phyloP scores from a whole-genome alignment of 2,113 vertebrate species.

The Tupaia chinensis region DNA sequence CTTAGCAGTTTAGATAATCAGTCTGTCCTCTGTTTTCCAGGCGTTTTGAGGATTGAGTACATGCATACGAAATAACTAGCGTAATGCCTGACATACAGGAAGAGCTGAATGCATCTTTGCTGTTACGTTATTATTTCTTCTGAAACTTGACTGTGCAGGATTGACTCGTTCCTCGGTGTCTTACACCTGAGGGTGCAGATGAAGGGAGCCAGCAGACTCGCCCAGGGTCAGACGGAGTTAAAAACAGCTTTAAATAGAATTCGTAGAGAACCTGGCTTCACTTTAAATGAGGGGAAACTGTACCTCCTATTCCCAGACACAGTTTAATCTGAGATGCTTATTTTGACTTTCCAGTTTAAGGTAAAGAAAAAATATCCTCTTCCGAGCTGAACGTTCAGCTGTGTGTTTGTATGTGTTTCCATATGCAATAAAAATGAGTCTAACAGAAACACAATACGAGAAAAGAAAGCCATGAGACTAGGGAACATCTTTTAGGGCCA shows the following conservation, averaged over 20 bases:
- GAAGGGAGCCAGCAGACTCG: background rate
- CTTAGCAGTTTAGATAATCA: background rate
- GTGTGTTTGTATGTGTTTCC: background rate
- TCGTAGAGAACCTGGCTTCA: background rate
- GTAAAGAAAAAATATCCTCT: background rate
- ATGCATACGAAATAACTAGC: background rate
- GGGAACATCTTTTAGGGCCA: background rate
- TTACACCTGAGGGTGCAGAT: background rate
- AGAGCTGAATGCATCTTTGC: background rate
- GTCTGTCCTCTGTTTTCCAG: background rate
- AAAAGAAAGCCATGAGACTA: background rate
- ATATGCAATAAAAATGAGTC: fast-evolving
- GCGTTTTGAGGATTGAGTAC: background rate
- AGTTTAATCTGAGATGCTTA: background rate
- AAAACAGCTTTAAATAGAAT: background rate
- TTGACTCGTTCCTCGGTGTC: background rate
- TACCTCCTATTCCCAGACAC: background rate
- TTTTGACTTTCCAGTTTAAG: conserved; percentile 28
- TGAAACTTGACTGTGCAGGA: background rate
- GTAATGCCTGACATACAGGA: too few relatives aligned
- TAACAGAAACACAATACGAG: background rate
- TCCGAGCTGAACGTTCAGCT: background rate
- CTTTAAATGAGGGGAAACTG: background rate
- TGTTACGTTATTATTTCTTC: background rate
- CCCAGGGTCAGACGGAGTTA: background rate